Base-by-base conservation (phyloP, 2,888 invertebrate genomes). In the Acanthosepion lycidas region DNA sequence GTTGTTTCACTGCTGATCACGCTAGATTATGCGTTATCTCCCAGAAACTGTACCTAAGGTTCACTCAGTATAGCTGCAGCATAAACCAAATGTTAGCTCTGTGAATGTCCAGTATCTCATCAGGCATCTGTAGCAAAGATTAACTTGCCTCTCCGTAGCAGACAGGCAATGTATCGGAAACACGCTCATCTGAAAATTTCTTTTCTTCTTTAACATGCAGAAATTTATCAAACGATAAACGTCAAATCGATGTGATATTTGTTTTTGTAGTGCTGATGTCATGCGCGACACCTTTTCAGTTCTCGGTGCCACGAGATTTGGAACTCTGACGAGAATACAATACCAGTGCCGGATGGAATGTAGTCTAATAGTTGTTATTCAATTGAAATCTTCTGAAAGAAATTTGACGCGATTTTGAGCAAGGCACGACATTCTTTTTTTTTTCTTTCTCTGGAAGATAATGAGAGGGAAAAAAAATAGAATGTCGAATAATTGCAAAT, bases 331-430 rank as follows among this genome's bases (percentile, higher is more conserved):
- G n/a, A 33, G 78, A 78, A 12, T 18, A n/a, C 78, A 78, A 78
- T 78, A 4, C 15, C 12, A 78, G 18, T n/a, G 78, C 78, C 78
- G 78, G 78, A 78, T 78, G 78, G 78, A 78, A 78, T n/a, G 78
- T n/a, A n/a, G 78, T n/a, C 78, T 78, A 78, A 78, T 78, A 15
- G 78, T 78, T 78, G 78, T 78, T 78, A 78, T 78, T 78, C 78
- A 78, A 78, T 78, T 78, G n/a, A 78, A 78, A 78, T 78, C n/a
- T 78, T 33, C 78, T 78, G 78, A 78, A 78, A 78, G 78, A 78
- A 78, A 78, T n/a, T 78, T 78, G 78, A 78, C 78, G 78, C 78
- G n/a, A 78, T 78, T 78, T 78, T 33, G 23, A 78, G 12, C 78
- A n/a, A 78, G 0, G 78, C 78, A 78, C 78, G 78, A 33, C n/a